Evolutionary conservation across 2,888 invertebrate species (phyloP).

Genomic region (Argyresthia goedartella): DNA sequence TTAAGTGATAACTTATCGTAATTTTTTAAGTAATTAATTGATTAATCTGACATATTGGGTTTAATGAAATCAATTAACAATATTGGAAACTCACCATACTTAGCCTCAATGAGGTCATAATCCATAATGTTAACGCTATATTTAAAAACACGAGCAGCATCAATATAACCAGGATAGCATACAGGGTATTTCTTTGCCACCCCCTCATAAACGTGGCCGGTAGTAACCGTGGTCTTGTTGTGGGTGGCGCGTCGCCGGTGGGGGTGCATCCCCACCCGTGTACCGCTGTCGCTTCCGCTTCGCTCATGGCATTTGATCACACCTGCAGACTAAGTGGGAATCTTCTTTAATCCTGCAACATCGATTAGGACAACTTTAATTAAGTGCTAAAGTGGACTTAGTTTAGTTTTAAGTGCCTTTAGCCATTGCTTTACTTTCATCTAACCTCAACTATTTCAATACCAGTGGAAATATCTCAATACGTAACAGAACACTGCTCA

Average conservation of each 20-base stretch:
- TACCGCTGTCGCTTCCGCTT: constrained; percentile 28
- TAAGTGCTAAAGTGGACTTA: constrained; percentile 17
- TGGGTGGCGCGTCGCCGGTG: constrained; percentile 42
- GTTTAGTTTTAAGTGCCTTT: neutral
- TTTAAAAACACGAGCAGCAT: constrained; percentile 92
- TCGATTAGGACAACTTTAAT: constrained; percentile 28
- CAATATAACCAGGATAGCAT: constrained; percentile 85
- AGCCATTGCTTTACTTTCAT: neutral
- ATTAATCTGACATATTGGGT: too few relatives aligned
- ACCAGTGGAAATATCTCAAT: too few relatives aligned
- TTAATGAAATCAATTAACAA: too few relatives aligned
- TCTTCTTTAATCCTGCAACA: constrained; percentile 30
- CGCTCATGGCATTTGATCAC: constrained; percentile 26
- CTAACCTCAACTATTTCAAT: neutral
- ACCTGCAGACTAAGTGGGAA: constrained; percentile 15
- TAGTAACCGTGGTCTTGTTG: constrained; percentile 27
- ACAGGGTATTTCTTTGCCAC: constrained; percentile 95
- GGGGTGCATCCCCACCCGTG: constrained; percentile 61
- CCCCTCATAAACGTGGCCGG: constrained; percentile 63
- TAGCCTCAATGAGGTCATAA: constrained; percentile 93
- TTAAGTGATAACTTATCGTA: too few relatives aligned
- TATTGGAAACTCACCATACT: constrained; percentile 83
- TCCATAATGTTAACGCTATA: constrained; percentile 96
- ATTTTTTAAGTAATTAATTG: too few relatives aligned
- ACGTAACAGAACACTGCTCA: too few relatives aligned